These are phyloP conservation scores for Esox niger DNA, from an alignment of 2,113 vertebrate species.

Conservation along the genomic window DNA sequence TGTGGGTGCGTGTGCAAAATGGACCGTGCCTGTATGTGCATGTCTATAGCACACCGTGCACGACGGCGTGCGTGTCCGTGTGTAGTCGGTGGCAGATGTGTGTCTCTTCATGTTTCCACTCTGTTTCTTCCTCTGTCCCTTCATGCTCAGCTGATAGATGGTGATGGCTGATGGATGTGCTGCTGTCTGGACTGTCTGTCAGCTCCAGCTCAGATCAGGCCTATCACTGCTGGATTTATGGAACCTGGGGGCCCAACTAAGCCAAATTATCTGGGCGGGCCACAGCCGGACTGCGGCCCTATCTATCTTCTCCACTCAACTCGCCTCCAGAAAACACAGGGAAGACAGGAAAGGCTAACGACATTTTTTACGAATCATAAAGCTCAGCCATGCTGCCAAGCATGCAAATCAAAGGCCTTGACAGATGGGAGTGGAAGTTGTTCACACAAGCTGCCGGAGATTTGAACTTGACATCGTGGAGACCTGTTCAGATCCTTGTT, in stretches of 20 bases:
- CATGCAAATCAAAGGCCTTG: conserved; percentile 39
- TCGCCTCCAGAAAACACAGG: background rate
- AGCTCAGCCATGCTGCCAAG: conserved; percentile 35
- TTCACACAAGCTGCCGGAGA: conserved; percentile 31
- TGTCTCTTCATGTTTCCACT: conserved; percentile 7
- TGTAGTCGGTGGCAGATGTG: background rate
- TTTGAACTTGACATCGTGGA: conserved; percentile 32
- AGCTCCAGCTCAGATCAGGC: conserved; percentile 25
- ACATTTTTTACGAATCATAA: conserved; percentile 41
- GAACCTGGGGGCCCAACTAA: conserved; percentile 42
- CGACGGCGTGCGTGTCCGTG: background rate
- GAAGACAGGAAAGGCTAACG: background rate
- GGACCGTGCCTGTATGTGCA: background rate
- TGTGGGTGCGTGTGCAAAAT: background rate
- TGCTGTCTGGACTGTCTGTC: conserved; percentile 39
- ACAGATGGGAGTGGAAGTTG: conserved; percentile 32
- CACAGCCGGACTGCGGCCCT: conserved; percentile 48
- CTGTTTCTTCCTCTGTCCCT: background rate
- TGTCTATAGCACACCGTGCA: background rate
- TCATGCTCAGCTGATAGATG: conserved; percentile 13
- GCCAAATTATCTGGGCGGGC: conserved; percentile 62
- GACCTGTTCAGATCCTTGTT: conserved; percentile 4
- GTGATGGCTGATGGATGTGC: conserved; percentile 41
- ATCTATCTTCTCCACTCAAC: conserved; percentile 51
- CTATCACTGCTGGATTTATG: conserved; percentile 43